Evolutionary conservation across 1,140 invertebrate genomes (phyloP).

Genomic region (Cecropterus lyciades): DNA sequence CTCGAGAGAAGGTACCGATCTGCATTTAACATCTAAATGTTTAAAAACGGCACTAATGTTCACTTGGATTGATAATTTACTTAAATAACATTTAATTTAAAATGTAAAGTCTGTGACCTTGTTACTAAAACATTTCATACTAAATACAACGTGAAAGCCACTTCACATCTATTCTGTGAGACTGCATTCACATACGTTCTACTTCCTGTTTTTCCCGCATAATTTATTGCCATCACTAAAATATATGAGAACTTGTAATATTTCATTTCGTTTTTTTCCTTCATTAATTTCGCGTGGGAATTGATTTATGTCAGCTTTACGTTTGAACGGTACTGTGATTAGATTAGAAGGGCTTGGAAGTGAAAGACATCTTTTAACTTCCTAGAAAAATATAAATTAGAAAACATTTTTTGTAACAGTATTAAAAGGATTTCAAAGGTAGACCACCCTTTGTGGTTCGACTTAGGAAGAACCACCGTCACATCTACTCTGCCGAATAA

Average conservation of each 20-base stretch:
- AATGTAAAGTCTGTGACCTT: too few relatives aligned
- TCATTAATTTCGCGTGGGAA: constrained; percentile 33
- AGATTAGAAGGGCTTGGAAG: not conserved
- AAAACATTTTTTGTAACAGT: too few relatives aligned
- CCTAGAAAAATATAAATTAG: not conserved
- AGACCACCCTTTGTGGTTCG: too few relatives aligned
- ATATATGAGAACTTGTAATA: constrained; percentile 33
- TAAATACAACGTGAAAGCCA: not conserved
- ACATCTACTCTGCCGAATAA: too few relatives aligned
- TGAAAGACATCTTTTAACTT: not conserved
- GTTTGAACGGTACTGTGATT: constrained; percentile 6
- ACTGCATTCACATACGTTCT: constrained; percentile 12
- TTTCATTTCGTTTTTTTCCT: constrained; percentile 26
- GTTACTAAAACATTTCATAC: too few relatives aligned
- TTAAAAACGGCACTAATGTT: too few relatives aligned
- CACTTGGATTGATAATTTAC: too few relatives aligned
- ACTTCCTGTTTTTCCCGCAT: constrained; percentile 33
- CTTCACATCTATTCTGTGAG: constrained; percentile 6
- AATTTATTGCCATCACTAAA: constrained; percentile 30
- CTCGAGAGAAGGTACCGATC: too few relatives aligned
- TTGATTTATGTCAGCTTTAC: constrained; percentile 25
- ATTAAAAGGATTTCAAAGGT: too few relatives aligned
- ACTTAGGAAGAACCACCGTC: too few relatives aligned
- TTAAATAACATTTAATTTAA: too few relatives aligned
- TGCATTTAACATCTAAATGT: too few relatives aligned